Base-by-base conservation (phyloP, 64 coral and sea anemone genomes). In the Porites australiensis region DNA sequence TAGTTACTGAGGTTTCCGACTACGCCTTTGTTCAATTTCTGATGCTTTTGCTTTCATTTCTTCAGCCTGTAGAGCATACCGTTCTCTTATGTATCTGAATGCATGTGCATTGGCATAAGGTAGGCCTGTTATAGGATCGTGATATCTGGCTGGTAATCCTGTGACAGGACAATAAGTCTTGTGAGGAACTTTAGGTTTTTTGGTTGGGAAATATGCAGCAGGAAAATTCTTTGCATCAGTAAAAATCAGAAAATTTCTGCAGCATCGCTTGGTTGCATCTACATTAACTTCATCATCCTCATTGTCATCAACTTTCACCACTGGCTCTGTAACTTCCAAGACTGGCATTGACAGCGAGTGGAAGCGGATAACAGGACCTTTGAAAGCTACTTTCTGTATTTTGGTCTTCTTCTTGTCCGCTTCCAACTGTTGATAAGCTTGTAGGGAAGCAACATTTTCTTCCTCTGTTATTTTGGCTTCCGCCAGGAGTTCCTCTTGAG, bases 201-300 rank as follows among this genome's bases (percentile, higher is more conserved):
- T 95, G 12, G 85, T 89, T 13, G 96, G 93, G 47, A 98, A 98
- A 77, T 95, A 98, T 19, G 93, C 77, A 89, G 88, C 84, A 15
- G 96, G 96, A 70, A 98, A 98, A 55, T 59, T 98, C 51, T 98
- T 98, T 21, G 96, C 93, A 95, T 98, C 96, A 19, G 96, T 98
- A 58, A 98, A 98, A 13, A 98, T 95, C 58, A 98, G 66, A 49
- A 98, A 98, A 92, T 98, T 98, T 4, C 96, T 74, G 82, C 96
- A 94, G 22, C 96, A 98, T 19, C 96, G 27, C 82, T 92, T 98
- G 7, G 72, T 81, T 68, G 93, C 89, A 79, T 98, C 96, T n/a
- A 84, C 72, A 70, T 72, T 91, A 4, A 78, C 50, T 21, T 98
- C 96, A 62, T 94, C 90, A 70, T 98, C 91, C 4, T 98, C 95